Conservation (phyloP, 2,797 vertebrate species). For the Helarctos malayanus region DNA sequence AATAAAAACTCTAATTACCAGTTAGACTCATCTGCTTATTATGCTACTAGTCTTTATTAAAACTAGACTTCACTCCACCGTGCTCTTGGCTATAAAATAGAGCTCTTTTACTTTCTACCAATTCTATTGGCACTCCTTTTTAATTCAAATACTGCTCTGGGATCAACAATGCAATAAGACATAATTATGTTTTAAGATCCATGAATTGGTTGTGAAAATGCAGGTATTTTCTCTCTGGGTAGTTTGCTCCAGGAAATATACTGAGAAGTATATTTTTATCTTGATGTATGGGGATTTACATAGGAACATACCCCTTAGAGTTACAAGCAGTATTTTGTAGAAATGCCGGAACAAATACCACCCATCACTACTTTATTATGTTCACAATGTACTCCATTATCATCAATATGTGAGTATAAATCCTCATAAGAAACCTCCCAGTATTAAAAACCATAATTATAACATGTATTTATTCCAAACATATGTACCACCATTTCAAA, state of each 20-base stretch:
- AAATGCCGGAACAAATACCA: constrained; percentile 80
- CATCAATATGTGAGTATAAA: constrained; percentile 87
- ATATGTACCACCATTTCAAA: constrained; percentile 87
- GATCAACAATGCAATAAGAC: constrained; percentile 88
- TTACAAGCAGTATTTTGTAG: constrained; percentile 77
- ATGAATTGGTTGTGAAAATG: constrained; percentile 85
- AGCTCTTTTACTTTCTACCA: constrained; percentile 84
- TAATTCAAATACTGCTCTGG: constrained; percentile 87
- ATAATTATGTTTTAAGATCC: constrained; percentile 88
- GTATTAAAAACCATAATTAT: constrained; percentile 86
- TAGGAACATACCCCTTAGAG: constrained; percentile 75
- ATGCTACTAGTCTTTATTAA: constrained; percentile 86
- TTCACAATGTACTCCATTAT: constrained; percentile 83
- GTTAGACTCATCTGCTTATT: constrained; percentile 84
- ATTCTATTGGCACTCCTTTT: constrained; percentile 85
- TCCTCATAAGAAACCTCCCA: constrained; percentile 87
- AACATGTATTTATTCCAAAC: constrained; percentile 83
- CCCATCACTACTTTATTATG: constrained; percentile 83
- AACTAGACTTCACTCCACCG: constrained; percentile 84
- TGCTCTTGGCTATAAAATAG: constrained; percentile 84
- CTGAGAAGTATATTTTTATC: constrained; percentile 84
- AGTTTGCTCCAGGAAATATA: constrained; percentile 83
- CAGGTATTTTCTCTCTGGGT: constrained; percentile 85
- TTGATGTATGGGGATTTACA: constrained; percentile 83
- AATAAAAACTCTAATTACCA: constrained; percentile 86